Base-by-base conservation (phyloP, 2,888 invertebrate genomes). In the Strigamia transsilvanica region DNA sequence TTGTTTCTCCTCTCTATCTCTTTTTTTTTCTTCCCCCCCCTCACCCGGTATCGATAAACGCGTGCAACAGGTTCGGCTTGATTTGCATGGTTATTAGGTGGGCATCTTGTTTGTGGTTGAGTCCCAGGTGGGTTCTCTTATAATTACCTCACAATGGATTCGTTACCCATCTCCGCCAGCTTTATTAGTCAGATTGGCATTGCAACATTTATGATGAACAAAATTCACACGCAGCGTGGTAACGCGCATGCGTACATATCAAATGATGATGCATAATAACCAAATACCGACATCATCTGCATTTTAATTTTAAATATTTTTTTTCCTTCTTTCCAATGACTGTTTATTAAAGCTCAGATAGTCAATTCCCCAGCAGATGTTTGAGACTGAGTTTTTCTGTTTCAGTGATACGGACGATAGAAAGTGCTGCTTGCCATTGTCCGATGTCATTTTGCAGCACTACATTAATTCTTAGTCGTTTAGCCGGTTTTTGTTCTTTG, bases 31-130 rank as follows among this genome's bases (percentile, higher is more conserved):
- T 21, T 21, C 3, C 3, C 34, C 3, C 34, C 34, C 79, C 46
- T 80, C 77, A 32, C 73, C 27, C 13, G 13, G 38, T 32, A 51
- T 42, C 46, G 51, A 79, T 42, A 79, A 42, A 42, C 79, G 38
- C 32, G 79, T 79, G 42, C 79, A 42, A 41, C 79, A 42, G 42
- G 38, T 42, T 32, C 51, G 13, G 32, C 80, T 51, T 80, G 80
- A 80, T 80, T 80, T 80, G 80, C 51, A 80, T 80, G 80, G 80
- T 80, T 80, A 80, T 80, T 80, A 80, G 80, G 27, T 46, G 80
- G 51, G 80, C 80, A 38, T 80, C 80, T 80, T 32, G 32, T 42
- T 46, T 79, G 42, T 42, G 79, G 41, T 41, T 42, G 79, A 46
- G 80, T 80, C 80, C 80, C 80, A 80, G 80, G 80, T 80, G 80